Evolutionary conservation across 2,888 invertebrate genomes (phyloP).

Genomic region (Cephalotes varians): DNA sequence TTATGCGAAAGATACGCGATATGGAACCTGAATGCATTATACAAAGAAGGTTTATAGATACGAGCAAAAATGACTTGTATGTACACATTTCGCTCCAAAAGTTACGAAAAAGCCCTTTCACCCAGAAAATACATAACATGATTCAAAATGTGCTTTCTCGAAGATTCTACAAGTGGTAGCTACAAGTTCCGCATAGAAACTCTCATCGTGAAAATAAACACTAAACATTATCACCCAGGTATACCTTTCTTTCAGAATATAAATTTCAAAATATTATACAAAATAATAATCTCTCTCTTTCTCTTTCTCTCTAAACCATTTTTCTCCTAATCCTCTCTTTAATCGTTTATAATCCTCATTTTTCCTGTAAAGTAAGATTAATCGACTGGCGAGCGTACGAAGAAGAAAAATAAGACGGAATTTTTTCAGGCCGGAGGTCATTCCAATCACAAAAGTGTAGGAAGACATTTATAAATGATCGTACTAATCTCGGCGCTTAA

Average conservation of each 20-base stretch:
- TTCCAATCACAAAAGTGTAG: constrained; percentile 17
- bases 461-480: constrained; percentile 47
- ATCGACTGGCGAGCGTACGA: neutral
- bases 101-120: constrained; percentile 2
- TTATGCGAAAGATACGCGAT: constrained; percentile 10
- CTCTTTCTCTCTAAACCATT: neutral
- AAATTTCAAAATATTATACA: constrained; percentile 19
- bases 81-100: constrained; percentile 17
- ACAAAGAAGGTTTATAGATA: constrained; percentile 2
- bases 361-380: neutral
- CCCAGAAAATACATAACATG: constrained; percentile 12
- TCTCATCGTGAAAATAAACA: constrained; percentile 26
- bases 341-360: neutral
- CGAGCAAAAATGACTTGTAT: neutral
- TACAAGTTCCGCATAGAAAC: constrained; percentile 10
- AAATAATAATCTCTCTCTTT: neutral
- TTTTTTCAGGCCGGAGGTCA: neutral
- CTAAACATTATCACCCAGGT: neutral
- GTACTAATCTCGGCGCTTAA: constrained; percentile 42
- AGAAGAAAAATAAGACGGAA: neutral
- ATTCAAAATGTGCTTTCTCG: constrained; percentile 19
- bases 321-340: neutral
- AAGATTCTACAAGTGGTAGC: constrained; percentile 38
- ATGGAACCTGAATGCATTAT: constrained; percentile 5
- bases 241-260: neutral